Base-by-base conservation (phyloP, 1,140 invertebrate species). In the Eueides isabella region DNA sequence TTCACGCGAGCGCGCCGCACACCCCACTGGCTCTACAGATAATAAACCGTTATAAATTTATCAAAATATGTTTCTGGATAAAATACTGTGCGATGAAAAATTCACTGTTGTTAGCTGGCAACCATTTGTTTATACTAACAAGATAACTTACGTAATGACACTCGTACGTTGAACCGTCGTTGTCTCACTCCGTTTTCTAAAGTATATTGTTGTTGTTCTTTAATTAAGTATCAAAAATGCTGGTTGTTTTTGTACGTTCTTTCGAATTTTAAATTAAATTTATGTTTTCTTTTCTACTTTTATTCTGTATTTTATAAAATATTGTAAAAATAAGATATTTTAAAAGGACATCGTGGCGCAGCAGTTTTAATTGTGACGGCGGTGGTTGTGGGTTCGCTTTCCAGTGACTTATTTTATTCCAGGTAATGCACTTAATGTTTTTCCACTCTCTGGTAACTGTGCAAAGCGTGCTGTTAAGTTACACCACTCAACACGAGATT, bases 41-140 rank as follows among this genome's bases (percentile, higher is more conserved):
- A 74, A 74, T 70, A 74, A 74, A 74, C 72, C 31, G 67, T 74
- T 74, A 74, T 70, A 74, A 74, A 74, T 70, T 69, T 74, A 74
- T 74, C 72, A 74, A 70, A 74, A 69, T 68, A 63, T 61, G 61
- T 62, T 69, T 61, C 72, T 33, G 62, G 67, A 74, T 75, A 75
- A 75, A 70, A 48, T 67, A 48, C 31, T 69, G 63, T 48, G 68
- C 62, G 19, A 61, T 79, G 78, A 79, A 79, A 79, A 79, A 79
- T 79, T 67, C 38, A 23, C 70, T 48, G 75, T 77, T 80, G 78
- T 77, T 80, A 80, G 70, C 69, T 65, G 65, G 38, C 61, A 72
- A 71, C 64, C 72, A 74, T 80, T 80, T 75, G 71, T 77, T 70
- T 77, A 66, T 77, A 67, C 72, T 80, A 80, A 80, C 78, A 76